Base-by-base conservation (phyloP, 2,113 vertebrate species). In the Isurus oxyrinchus region DNA sequence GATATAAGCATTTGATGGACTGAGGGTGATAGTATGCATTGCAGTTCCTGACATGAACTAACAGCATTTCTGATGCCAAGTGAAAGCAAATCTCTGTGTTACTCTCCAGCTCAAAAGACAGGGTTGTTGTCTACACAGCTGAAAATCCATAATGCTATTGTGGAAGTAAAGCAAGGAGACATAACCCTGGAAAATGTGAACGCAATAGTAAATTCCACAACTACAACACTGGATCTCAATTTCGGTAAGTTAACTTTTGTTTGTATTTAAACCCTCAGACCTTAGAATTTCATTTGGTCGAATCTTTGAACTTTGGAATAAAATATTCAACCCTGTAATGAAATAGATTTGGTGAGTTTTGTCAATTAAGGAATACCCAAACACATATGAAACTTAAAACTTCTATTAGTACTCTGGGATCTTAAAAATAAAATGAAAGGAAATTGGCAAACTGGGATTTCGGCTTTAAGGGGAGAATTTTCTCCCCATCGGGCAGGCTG, bases 181-280 rank as follows among this genome's bases (percentile, higher is more conserved):
- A 97, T 97, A 66, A 97, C 96, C 25, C 95, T 4, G 0, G 97
- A 97, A 96, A 94, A 96, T 16, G 97, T 97, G 67, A 76, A 96
- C 86, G 97, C 97, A 44, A 97, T 97, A 31, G 97, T 97, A 27
- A 97, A 97, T 96, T 97, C 96, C 53, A 97, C 97, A 93, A 97
- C 96, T 81, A 67, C 76, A 3, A 35, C 96, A 27, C 96, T 97
- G 96, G 96, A 96, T 90, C 96, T 97, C 84, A 97, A 61, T 96
- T 49, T 31, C 96, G 97, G 97, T 97, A 96, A 57, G 96, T 11
- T 27, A 69, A 53, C 66, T 13, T 90, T 6, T 69, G 25, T 14
- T 72, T 49, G 23, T 16, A 27, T 53, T 69, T 44, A 31, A 53
- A 8, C 2, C 1, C 5, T 49, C 40, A n/a, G 16, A 21, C 6